Evolutionary conservation across 2,113 vertebrate genomes (phyloP).

Genomic region (Machaerirhynchus nigripectus): DNA sequence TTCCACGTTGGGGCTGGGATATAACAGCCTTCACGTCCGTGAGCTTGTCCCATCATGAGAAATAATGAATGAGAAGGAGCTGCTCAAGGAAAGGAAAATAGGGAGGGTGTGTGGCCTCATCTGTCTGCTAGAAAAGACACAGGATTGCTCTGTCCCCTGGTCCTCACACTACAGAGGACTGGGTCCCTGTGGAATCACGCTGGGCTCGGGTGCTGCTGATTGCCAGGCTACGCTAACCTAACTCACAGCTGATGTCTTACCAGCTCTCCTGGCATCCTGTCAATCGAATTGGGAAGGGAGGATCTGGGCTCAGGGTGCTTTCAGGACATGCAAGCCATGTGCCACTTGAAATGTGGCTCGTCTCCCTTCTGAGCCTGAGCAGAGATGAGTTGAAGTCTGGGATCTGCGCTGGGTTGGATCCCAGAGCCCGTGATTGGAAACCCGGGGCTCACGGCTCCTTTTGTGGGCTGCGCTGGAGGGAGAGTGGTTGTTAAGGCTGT

Average conservation of each 20-base stretch:
- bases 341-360: not conserved
- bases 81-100: not conserved
- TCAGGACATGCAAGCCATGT: not conserved
- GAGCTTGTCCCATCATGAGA: not conserved
- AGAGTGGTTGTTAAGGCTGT: not conserved
- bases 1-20: not conserved
- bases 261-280: not conserved
- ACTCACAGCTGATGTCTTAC: not conserved
- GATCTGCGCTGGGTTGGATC: not conserved
- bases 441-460: not conserved
- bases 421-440: not conserved
- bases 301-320: slow-evolving; percentile 4
- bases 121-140: not conserved
- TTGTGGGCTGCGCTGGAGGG: not conserved
- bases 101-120: not conserved
- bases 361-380: not conserved
- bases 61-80: not conserved
- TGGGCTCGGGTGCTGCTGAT: not conserved
- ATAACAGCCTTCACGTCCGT: not conserved
- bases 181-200: not conserved
- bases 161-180: not conserved
- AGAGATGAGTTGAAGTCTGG: not conserved
- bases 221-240: not conserved
- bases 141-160: not conserved
- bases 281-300: not conserved